Evolutionary conservation across 1,140 invertebrate genomes (phyloP).

Genomic region (Atta colombica): DNA sequence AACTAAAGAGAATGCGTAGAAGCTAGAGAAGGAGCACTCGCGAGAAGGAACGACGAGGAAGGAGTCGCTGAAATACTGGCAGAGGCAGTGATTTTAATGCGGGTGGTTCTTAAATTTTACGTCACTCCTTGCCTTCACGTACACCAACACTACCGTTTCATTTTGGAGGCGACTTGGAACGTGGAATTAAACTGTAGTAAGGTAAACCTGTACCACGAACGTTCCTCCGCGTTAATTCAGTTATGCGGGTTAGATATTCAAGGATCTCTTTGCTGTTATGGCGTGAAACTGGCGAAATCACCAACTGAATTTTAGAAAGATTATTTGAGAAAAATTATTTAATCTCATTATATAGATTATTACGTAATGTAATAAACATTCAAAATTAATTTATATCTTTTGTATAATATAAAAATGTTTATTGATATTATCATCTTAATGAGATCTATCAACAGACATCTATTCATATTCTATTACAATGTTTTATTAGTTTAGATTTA

Average conservation of each 20-base stretch:
- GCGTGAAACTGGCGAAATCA: conserved; percentile 22
- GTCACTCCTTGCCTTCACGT: conserved; percentile 32
- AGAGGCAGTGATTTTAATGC: conserved; percentile 82
- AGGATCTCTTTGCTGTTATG: neutral
- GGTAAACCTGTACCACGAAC: conserved; percentile 66
- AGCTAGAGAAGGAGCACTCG: conserved; percentile 16
- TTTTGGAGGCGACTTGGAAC: conserved; percentile 62
- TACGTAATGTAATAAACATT: neutral
- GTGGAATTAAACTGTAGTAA: conserved; percentile 70
- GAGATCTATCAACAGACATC: neutral
- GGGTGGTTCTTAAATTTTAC: conserved; percentile 80
- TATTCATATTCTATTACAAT: neutral
- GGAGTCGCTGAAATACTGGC: conserved; percentile 63
- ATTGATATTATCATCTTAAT: neutral
- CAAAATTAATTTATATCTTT: neutral
- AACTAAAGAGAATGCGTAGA: conserved; percentile 68
- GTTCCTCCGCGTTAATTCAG: conserved; percentile 70
- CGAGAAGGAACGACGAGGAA: conserved; percentile 40
- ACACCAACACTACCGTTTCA: conserved; percentile 47
- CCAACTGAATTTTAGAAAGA: conserved; percentile 20
- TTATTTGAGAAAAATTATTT: neutral
- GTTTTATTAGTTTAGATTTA: neutral
- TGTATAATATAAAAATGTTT: neutral
- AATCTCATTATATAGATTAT: neutral
- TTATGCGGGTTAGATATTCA: conserved; percentile 70